Conservation (phyloP, 2,797 vertebrate species). For the Menidia menidia region DNA sequence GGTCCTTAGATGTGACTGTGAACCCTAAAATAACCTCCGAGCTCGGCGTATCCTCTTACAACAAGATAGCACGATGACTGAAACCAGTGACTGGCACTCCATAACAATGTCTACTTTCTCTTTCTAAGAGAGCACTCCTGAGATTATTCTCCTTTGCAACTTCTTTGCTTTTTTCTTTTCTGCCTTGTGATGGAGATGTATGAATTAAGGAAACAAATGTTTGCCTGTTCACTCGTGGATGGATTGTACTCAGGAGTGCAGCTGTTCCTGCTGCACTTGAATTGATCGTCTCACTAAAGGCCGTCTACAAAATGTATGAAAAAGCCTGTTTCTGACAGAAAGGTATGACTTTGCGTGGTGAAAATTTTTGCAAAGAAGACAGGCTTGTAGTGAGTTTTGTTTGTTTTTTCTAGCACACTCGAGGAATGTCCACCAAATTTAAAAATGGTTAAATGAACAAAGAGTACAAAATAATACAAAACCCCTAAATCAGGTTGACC, state of each 20-base stretch:
- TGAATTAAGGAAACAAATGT: constrained; percentile 16
- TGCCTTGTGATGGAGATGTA: not conserved
- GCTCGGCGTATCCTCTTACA: constrained; percentile 68
- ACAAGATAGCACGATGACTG: constrained; percentile 50
- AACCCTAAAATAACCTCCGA: constrained; percentile 68
- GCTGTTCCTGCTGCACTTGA: constrained; percentile 1
- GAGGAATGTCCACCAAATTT: constrained; percentile 7
- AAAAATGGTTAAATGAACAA: constrained; percentile 9
- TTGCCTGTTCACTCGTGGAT: constrained; percentile 5
- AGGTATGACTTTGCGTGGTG: not conserved
- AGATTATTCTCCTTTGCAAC: constrained; percentile 25
- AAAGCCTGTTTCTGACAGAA: not conserved
- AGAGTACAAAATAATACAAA: constrained; percentile 42
- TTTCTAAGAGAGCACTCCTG: constrained; percentile 23
- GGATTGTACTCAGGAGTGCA: not conserved
- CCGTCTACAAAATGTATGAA: not conserved
- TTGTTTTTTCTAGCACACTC: constrained; percentile 26
- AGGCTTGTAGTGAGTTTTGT: not conserved
- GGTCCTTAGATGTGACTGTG: constrained; percentile 65
- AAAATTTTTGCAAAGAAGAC: not conserved
- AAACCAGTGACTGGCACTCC: constrained; percentile 63
- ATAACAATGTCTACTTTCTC: constrained; percentile 51
- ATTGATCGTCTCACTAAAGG: constrained; percentile 4
- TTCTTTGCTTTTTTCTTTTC: constrained; percentile 3
- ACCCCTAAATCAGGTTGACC: constrained; percentile 29